Conservation (phyloP, 2,797 vertebrate genomes). For the Dryobates pubescens region DNA sequence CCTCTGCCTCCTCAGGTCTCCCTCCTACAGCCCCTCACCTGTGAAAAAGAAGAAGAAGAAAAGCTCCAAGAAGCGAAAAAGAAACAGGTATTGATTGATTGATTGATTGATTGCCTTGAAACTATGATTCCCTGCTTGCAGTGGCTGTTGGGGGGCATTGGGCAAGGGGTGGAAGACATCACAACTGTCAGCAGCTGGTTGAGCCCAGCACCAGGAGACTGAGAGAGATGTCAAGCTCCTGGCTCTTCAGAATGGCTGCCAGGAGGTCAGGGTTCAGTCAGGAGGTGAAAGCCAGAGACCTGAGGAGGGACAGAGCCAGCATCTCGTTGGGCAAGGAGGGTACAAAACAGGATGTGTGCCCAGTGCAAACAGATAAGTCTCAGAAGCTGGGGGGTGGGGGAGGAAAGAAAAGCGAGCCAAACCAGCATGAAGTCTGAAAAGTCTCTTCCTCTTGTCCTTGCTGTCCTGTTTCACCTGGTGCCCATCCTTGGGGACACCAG, state of each 20-base stretch:
- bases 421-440: accelerated
- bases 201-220: accelerated
- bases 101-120: background rate
- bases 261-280: background rate
- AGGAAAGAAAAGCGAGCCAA: background rate
- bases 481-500: background rate
- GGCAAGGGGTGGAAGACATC: background rate
- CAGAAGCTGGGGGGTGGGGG: accelerated
- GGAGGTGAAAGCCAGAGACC: background rate
- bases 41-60: constrained; percentile 97
- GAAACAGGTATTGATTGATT: constrained; percentile 83
- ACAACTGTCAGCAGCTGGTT: background rate
- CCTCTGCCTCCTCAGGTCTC: constrained; percentile 81
- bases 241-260: accelerated
- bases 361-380: background rate
- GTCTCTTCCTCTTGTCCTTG: background rate
- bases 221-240: background rate
- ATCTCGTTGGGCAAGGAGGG: background rate
- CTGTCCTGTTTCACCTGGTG: background rate
- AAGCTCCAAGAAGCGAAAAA: constrained; percentile 93
- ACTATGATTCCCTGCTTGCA: accelerated
- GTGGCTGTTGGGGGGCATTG: accelerated
- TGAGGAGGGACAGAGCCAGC: background rate
- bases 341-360: accelerated
- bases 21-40: constrained; percentile 89